phyloP scores from a whole-genome alignment of 2,797 vertebrate species.

The Xerus rutilus region DNA sequence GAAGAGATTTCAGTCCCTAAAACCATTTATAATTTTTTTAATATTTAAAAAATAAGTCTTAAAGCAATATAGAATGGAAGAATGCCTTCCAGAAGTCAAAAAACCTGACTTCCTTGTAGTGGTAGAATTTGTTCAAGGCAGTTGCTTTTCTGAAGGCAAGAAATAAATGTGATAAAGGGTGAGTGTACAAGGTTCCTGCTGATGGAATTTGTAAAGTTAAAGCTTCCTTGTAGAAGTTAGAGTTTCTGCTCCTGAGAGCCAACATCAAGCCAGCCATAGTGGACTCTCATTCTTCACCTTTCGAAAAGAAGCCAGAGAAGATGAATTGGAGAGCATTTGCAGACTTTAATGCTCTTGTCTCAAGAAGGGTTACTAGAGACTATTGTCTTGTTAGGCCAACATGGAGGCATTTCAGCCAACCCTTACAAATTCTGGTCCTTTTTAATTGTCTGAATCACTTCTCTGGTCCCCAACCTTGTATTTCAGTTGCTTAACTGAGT shows the following conservation, averaged over 20 bases:
- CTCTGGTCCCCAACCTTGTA: neutral
- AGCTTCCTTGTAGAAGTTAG: neutral
- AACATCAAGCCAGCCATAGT: neutral
- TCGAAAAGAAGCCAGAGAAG: neutral
- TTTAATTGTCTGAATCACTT: neutral
- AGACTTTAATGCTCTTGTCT: neutral
- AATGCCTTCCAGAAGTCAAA: neutral
- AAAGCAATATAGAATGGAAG: neutral
- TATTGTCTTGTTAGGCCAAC: neutral
- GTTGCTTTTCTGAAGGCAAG: neutral
- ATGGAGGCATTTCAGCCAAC: neutral
- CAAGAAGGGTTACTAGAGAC: neutral
- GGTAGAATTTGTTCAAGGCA: neutral
- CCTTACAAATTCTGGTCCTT: neutral
- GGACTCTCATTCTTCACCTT: neutral
- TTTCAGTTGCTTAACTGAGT: slow-evolving; percentile 49
- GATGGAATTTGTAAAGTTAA: neutral
- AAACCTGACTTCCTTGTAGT: neutral
- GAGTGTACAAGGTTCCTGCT: neutral
- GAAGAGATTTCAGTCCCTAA: neutral
- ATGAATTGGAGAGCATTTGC: neutral
- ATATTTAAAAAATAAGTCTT: neutral
- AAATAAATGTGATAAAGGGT: neutral
- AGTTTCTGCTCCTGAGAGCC: neutral
- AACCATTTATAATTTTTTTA: neutral